Evolutionary conservation across 2,888 invertebrate genomes (phyloP), one percentile per base, ranked within the genome.

Genomic region (Ischnura elegans): DNA sequence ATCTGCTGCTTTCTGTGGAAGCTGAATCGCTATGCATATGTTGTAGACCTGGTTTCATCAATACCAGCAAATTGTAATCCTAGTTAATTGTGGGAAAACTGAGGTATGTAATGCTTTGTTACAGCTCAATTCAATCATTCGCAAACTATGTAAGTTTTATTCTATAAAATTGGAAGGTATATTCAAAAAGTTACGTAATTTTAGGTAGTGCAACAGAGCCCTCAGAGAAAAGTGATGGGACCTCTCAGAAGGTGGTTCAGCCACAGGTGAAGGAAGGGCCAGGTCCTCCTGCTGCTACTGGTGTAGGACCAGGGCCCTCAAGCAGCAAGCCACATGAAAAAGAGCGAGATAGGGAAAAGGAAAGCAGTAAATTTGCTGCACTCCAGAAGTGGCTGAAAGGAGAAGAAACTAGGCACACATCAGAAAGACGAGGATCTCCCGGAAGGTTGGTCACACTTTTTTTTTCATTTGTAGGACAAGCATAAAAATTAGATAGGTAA

Each of bases 321-420:
- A 87, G 47, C 90, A 90, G 94, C 94, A 21, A 84, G 85, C 29
- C 86, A 87, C 96, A 97, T 94, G 97, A 97, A 93, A 96, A 96
- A 5, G 96, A 96, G 51, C 95, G 96, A 8, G 96, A 96, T 21
- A 95, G 95, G 93, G 95, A 95, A 55, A 94, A 94, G 93, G 85
- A 94, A 66, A 84, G 55, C 21, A 86, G 96, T 61, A 97, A 96
- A 95, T 96, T 96, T 94, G 96, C 96, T 94, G 96, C 96, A 43
- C 95, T 97, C 46, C 97, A 97, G 46, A 97, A 97, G 95, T 97
- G 97, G 97, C 96, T 97, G 85, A 96, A 96, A 94, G 96, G 96
- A 5, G 97, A 97, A 93, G 97, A 97, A 93, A 66, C 93, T 4
- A 87, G 87, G 21, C 55, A 55, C 13, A 86, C 25, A 66, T 87